These are phyloP conservation scores for Drosophila tristis DNA, from an alignment of 1,140 invertebrate species.

Conservation along the genomic window DNA sequence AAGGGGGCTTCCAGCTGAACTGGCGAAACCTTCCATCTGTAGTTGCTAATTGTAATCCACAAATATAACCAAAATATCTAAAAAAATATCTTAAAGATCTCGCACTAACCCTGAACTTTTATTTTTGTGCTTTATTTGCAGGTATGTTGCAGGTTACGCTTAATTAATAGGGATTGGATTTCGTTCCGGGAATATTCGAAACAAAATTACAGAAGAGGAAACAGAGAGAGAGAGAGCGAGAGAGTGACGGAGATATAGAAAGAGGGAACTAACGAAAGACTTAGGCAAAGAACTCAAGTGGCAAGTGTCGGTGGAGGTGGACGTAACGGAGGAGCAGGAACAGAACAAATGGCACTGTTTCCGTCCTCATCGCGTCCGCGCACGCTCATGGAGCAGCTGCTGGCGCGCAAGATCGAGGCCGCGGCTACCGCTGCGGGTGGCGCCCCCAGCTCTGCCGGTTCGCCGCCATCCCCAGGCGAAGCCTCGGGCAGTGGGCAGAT, in stretches of 20 bases:
- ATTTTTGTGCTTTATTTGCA: constrained; percentile 38
- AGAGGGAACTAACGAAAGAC: constrained; percentile 65
- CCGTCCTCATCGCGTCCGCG: constrained; percentile 86
- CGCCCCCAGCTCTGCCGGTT: constrained; percentile 85
- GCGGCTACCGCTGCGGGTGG: constrained; percentile 65
- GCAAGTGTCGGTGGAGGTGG: constrained; percentile 20
- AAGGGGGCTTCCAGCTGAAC: too few species aligned
- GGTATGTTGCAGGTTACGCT: constrained; percentile 62
- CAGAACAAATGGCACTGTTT: constrained; percentile 69
- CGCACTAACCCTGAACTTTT: too few species aligned
- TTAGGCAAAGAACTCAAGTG: constrained; percentile 72
- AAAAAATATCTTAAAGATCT: too few species aligned
- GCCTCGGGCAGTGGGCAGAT: constrained; percentile 84
- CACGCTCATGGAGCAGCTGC: constrained; percentile 90
- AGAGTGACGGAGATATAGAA: background rate
- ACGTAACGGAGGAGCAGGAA: constrained; percentile 15
- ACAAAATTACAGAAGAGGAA: background rate
- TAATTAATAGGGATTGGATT: constrained; percentile 18
- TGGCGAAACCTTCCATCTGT: too few species aligned
- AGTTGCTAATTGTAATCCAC: too few species aligned
- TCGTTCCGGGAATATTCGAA: constrained; percentile 1
- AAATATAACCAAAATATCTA: too few species aligned
- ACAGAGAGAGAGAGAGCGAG: constrained; percentile 2
- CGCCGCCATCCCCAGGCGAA: constrained; percentile 85
- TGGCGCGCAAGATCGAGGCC: constrained; percentile 91